Evolutionary conservation across 2,888 invertebrate species (phyloP).

Genomic region (Chymomyza fuscimana): DNA sequence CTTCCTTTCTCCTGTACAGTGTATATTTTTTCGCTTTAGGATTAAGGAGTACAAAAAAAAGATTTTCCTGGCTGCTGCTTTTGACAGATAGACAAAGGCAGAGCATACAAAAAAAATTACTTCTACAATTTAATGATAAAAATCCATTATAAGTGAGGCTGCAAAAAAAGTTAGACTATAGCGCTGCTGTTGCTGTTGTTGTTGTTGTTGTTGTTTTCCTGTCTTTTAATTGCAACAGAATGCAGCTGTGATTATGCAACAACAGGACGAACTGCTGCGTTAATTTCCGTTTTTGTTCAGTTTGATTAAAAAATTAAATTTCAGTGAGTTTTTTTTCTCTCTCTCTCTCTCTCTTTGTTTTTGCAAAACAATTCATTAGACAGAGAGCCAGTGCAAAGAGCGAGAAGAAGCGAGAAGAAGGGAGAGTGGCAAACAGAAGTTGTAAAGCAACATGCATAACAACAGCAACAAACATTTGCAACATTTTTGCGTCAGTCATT

Average conservation of each 20-base stretch:
- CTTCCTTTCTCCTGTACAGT: no score
- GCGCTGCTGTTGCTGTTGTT: not conserved
- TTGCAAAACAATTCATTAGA: not conserved
- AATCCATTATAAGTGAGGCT: slow-evolving; percentile 42
- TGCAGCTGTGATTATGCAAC: slow-evolving; percentile 57
- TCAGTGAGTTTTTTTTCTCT: slow-evolving; percentile 15
- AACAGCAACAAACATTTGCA: slow-evolving; percentile 6
- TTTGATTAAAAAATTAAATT: slow-evolving; percentile 44
- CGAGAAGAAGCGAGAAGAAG: no score
- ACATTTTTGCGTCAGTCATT: slow-evolving; percentile 36
- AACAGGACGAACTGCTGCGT: slow-evolving; percentile 19
- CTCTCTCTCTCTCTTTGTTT: not conserved
- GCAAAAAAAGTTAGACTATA: slow-evolving; percentile 7
- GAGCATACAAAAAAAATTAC: slow-evolving; percentile 12
- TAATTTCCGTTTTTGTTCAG: slow-evolving; percentile 22
- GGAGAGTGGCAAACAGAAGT: not conserved
- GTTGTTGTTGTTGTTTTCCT: slow-evolving; percentile 9
- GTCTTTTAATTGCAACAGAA: slow-evolving; percentile 40
- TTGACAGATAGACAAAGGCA: slow-evolving; percentile 13
- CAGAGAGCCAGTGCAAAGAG: slow-evolving; percentile 1
- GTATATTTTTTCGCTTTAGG: no score
- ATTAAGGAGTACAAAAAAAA: no score
- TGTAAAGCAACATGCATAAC: not conserved
- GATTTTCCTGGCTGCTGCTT: not conserved
- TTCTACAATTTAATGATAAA: slow-evolving; percentile 62